These are phyloP conservation scores for Lasioglossum calceatum DNA, from an alignment of 2,888 invertebrate species.

Conservation along the genomic window DNA sequence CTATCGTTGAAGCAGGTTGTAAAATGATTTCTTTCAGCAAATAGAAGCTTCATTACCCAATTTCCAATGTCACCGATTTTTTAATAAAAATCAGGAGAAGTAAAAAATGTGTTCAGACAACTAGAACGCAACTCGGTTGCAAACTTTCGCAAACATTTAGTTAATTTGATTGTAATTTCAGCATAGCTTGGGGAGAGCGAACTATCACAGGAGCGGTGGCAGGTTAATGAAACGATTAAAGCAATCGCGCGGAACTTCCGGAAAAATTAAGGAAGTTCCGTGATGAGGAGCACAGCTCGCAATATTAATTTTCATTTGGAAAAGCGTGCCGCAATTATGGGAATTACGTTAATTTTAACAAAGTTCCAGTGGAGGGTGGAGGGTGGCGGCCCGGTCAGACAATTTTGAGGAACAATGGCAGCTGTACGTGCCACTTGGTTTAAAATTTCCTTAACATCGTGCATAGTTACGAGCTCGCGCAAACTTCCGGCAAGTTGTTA, in stretches of 20 bases:
- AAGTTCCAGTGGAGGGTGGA: neutral
- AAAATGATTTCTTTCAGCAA: too few species aligned
- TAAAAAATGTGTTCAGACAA: neutral
- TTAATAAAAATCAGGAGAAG: neutral
- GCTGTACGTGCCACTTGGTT: slow-evolving; percentile 45
- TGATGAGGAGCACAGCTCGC: neutral
- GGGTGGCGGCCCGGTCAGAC: neutral
- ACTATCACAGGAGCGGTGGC: neutral
- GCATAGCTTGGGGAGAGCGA: neutral
- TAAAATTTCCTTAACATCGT: slow-evolving; percentile 55
- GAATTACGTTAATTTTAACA: slow-evolving; percentile 43
- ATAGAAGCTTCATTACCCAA: too few species aligned
- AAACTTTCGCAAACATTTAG: neutral
- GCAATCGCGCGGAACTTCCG: neutral
- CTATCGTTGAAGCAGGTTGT: too few species aligned
- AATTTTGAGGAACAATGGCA: slow-evolving; percentile 55
- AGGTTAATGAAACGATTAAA: neutral
- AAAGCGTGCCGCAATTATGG: neutral
- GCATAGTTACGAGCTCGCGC: slow-evolving; percentile 54
- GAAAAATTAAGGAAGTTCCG: neutral
- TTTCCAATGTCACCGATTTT: too few species aligned
- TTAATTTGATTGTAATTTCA: neutral
- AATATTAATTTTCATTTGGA: neutral
- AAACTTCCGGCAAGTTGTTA: slow-evolving; percentile 60
- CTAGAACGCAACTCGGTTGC: neutral